Conservation (phyloP, 2,888 invertebrate species). For the Cephus nigrinus region DNA sequence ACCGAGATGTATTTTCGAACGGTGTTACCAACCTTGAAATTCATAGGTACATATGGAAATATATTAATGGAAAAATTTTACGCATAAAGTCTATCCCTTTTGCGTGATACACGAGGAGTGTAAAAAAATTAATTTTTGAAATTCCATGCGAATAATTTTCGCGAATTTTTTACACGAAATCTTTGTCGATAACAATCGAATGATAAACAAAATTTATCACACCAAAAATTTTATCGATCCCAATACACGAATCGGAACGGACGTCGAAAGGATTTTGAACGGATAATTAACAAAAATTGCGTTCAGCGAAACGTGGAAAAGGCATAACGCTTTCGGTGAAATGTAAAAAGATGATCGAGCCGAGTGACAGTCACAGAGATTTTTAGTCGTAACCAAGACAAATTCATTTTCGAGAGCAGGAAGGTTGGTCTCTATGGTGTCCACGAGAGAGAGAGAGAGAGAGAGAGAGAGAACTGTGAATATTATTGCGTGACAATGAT, state of each 20-base stretch:
- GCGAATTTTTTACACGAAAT: no score
- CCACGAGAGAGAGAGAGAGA: slow-evolving; percentile 2
- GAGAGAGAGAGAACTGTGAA: not conserved
- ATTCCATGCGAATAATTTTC: no score
- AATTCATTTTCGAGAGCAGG: not conserved
- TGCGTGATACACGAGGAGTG: no score
- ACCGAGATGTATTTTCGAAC: not conserved
- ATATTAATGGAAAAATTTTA: not conserved
- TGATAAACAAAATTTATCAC: no score
- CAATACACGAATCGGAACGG: no score
- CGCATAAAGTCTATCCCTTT: not conserved
- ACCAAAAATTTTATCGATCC: not conserved
- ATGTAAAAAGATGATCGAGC: not conserved
- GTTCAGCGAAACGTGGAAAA: not conserved
- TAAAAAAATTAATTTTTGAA: no score
- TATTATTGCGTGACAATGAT: not conserved
- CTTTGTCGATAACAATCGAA: no score
- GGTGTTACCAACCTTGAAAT: not conserved
- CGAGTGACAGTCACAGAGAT: not conserved
- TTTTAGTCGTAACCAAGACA: not conserved
- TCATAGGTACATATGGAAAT: not conserved
- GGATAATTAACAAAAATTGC: not conserved
- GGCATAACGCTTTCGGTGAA: not conserved
- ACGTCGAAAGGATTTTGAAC: no score
- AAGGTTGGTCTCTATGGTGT: slow-evolving; percentile 16